Percentiles rank a stretch among this genome's conserved stretches.
Evolutionary conservation across 1,140 invertebrate genomes (phyloP).

Genomic region (Pseudomyrmex concolor): DNA sequence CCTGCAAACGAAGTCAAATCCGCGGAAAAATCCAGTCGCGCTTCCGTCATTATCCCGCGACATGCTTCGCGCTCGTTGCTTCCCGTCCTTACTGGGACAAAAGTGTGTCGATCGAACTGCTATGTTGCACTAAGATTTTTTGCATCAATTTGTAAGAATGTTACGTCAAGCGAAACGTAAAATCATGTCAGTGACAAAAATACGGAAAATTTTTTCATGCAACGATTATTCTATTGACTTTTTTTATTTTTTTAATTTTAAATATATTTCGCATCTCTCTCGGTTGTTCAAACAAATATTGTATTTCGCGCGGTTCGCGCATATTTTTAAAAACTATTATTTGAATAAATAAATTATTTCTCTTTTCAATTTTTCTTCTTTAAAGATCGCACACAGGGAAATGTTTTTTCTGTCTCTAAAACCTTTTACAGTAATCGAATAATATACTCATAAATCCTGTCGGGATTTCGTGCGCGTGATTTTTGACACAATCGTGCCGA

Average conservation of each 20-base stretch:
- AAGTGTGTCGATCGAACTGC: conserved; percentile 57
- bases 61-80: background rate
- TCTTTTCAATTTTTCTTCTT: too few species aligned
- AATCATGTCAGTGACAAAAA: too few species aligned
- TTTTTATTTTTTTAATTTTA: too few species aligned
- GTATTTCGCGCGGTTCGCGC: too few species aligned
- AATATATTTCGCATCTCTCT: too few species aligned
- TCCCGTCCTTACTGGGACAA: background rate
- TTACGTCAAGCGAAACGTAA: too few species aligned
- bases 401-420: background rate
- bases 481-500: conserved; percentile 37
- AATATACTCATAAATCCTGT: conserved; percentile 40
- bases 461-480: conserved; percentile 37
- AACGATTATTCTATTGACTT: too few species aligned
- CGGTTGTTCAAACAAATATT: too few species aligned
- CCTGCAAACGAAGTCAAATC: conserved; percentile 23
- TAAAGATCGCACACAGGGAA: background rate
- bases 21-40: conserved; percentile 48
- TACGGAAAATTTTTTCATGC: too few species aligned
- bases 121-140: background rate
- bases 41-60: background rate
- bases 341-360: too few species aligned
- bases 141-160: too few species aligned
- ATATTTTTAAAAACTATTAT: too few species aligned
- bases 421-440: conserved; percentile 2